These are phyloP conservation scores for Cyphomyrus plagiostoma DNA, from an alignment of 2,113 vertebrate genomes.

Conservation along the genomic window DNA sequence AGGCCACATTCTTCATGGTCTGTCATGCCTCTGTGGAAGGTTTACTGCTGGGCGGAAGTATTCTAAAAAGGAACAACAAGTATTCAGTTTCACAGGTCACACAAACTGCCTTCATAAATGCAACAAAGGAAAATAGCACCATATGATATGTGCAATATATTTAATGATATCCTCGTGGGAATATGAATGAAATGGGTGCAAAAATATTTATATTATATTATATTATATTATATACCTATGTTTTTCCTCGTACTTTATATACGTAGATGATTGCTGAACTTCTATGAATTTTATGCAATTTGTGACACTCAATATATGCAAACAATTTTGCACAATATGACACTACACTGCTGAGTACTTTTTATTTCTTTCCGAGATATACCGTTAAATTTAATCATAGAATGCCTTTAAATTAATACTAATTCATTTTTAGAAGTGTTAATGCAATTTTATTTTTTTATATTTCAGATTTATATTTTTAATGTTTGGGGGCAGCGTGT, in stretches of 20 bases:
- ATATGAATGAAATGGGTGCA: not conserved
- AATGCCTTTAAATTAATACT: not conserved
- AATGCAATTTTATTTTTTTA: not conserved
- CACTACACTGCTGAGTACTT: not conserved
- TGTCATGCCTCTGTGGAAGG: slow-evolving; percentile 36
- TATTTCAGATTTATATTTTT: not conserved
- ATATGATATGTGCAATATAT: not conserved
- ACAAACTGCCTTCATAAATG: not conserved
- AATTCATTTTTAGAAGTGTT: not conserved
- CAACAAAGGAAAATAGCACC: not conserved
- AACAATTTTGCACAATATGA: not conserved
- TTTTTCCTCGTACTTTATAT: not conserved
- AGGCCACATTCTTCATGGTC: not conserved
- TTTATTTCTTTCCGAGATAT: not conserved
- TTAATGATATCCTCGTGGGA: not conserved
- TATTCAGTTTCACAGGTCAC: not conserved
- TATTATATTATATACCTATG: not conserved
- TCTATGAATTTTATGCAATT: not conserved
- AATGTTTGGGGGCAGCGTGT: not conserved
- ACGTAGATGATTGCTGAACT: not conserved
- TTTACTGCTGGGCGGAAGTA: slow-evolving; percentile 35
- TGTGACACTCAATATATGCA: not conserved
- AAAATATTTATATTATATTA: not conserved
- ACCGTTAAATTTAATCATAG: not conserved
- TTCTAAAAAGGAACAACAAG: slow-evolving; percentile 38